Percentiles rank a stretch among this genome's conserved stretches.
These are phyloP conservation scores for Cheilosia impressa DNA, from an alignment of 2,888 invertebrate genomes.

Conservation along the genomic window DNA sequence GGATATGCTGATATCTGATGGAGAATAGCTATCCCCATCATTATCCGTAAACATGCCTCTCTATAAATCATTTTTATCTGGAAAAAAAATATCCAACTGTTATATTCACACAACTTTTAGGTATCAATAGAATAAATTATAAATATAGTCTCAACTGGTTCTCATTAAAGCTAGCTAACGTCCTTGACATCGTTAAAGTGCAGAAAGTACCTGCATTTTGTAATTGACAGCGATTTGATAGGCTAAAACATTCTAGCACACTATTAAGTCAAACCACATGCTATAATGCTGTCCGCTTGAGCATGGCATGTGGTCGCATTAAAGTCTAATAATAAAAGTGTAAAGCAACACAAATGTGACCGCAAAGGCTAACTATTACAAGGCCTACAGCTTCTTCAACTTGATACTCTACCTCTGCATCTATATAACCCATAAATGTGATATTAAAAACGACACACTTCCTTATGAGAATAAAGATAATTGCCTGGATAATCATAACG, in stretches of 20 bases:
- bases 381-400: conserved; percentile 35
- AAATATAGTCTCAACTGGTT: not conserved
- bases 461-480: not conserved
- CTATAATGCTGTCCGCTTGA: not conserved
- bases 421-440: not conserved
- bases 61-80: conserved; percentile 35
- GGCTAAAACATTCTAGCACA: not conserved
- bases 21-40: not conserved
- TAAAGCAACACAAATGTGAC: not conserved
- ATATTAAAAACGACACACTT: not conserved
- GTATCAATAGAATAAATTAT: not conserved
- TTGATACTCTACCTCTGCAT: not conserved
- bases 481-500: too few relatives aligned
- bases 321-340: not conserved
- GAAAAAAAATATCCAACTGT: not conserved
- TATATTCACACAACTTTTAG: not conserved
- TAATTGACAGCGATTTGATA: not conserved
- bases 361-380: conserved; percentile 17
- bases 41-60: not conserved
- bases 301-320: not conserved
- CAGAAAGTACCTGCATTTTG: not conserved
- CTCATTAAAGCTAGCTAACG: not conserved
- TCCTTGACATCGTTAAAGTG: conserved; percentile 27
- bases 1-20: conserved; percentile 27
- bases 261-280: not conserved